These are phyloP conservation scores for Zapus hudsonius DNA, from an alignment of 2,113 vertebrate genomes.

Conservation along the genomic window DNA sequence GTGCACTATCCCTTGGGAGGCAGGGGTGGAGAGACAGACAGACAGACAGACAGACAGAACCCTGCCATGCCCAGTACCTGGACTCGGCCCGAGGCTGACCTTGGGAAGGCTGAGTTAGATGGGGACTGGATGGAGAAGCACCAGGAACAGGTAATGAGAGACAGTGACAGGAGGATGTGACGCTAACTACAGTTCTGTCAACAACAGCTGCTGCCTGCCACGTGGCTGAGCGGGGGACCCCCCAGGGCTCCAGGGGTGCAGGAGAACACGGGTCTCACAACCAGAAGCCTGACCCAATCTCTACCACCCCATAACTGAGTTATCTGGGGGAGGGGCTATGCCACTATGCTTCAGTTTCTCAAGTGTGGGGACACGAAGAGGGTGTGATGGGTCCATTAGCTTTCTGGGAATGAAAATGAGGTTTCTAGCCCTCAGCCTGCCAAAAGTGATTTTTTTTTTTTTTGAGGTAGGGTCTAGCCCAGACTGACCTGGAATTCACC, in stretches of 20 bases:
- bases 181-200: no score
- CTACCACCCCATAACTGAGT: fast-evolving
- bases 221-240: not conserved
- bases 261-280: not conserved
- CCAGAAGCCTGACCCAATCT: not conserved
- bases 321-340: not conserved
- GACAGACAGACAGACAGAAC: not conserved
- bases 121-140: not conserved
- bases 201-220: fast-evolving
- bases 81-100: not conserved
- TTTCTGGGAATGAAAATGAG: not conserved
- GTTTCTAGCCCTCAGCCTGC: fast-evolving
- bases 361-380: not conserved
- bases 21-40: not conserved
- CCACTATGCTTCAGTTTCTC: not conserved
- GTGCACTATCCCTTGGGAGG: not conserved
- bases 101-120: not conserved
- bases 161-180: not conserved
- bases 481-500: no score
- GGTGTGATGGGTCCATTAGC: not conserved
- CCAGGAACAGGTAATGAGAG: fast-evolving
- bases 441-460: fast-evolving
- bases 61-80: not conserved
- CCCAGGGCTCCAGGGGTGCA: fast-evolving
- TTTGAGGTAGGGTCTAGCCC: no score